Base-by-base conservation (phyloP, 1,140 invertebrate species). In the Hyphantria cunea region DNA sequence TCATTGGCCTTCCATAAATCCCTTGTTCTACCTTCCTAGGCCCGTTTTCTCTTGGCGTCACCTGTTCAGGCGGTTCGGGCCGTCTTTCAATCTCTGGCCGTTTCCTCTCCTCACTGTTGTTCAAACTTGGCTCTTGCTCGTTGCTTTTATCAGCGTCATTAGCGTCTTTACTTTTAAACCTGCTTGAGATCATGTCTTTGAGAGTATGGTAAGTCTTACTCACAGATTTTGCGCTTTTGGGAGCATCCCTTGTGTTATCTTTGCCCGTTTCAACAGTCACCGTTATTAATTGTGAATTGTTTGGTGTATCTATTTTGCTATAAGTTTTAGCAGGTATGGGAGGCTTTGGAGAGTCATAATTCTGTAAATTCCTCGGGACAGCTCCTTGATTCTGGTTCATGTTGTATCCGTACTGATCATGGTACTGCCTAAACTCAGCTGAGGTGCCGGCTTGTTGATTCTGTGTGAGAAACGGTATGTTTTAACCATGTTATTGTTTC, bases 151-250 rank as follows among this genome's bases (percentile, higher is more conserved):
- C 92, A 34, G 59, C 62, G 12, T 87, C 86, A 71, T 80, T 85
- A 51, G 78, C 90, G n/a, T 94, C 94, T 75, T 93, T 93, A 60
- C 91, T 93, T 74, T 94, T 95, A 80, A 97, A 96, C 78, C 94
- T 94, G 84, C 94, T 96, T 5, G 95, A 96, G 74, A 97, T 95
- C 92, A 96, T 96, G 78, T 96, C 95, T 91, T 96, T 96, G 55
- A 97, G 93, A 14, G 95, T 95, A 76, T 96, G 95, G 78, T 96
- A 97, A 0, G 95, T 96, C 82, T 95, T 95, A 41, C 93, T 93
- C 45, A 95, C 91, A 3, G 93, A 92, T 79, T 95, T 95, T 14
- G 92, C 91, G 64, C 92, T 93, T 68, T 94, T 94, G 7, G 93
- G 93, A 0, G 91, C 85, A 66, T 93, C 91, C 80, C 87, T 90